Evolutionary conservation across 2,113 vertebrate species (phyloP).

Genomic region (Aix galericulata): DNA sequence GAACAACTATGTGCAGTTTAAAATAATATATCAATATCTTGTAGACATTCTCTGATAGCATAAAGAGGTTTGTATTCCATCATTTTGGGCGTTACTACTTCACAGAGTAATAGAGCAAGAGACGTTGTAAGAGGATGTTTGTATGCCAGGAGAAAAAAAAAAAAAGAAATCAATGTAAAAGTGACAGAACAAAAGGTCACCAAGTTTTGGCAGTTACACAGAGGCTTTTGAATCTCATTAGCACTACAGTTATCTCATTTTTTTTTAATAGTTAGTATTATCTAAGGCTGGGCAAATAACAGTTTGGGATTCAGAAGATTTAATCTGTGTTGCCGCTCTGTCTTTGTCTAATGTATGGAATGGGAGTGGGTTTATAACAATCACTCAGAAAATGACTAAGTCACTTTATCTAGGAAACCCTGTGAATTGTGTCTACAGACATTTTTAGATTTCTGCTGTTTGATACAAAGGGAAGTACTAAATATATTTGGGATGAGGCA

Average conservation of each 20-base stretch:
- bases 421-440: neutral
- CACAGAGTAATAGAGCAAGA: neutral
- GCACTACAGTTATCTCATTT: neutral
- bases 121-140: neutral
- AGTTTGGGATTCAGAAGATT: neutral
- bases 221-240: neutral
- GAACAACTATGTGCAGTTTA: neutral
- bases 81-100: neutral
- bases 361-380: conserved; percentile 18
- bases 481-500: neutral
- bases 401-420: neutral
- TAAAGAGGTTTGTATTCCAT: neutral
- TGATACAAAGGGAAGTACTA: neutral
- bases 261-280: neutral
- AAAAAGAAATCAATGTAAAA: neutral
- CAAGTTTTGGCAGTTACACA: neutral
- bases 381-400: neutral
- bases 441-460: conserved; percentile 16
- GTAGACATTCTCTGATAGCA: neutral
- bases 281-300: neutral
- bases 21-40: neutral
- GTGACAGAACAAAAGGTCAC: neutral
- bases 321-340: neutral
- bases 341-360: neutral
- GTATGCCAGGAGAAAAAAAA: neutral